Base-by-base conservation (phyloP, 2,888 invertebrate genomes). In the Andrena dorsata region DNA sequence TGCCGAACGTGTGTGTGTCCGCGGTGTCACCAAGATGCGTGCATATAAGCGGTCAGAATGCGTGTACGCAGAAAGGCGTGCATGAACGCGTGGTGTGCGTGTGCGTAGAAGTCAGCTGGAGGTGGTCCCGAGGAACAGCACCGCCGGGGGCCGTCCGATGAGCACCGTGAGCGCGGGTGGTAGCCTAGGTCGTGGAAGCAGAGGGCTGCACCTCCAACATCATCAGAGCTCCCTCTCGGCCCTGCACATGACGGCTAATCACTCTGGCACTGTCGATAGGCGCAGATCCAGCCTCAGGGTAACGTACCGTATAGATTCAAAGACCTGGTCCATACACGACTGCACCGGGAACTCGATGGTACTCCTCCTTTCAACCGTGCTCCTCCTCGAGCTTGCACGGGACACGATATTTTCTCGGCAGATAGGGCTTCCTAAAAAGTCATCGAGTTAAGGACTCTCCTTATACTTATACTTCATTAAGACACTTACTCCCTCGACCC, bases 271-370 rank as follows among this genome's bases (percentile, higher is more conserved):
- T 23, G 91, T 93, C 82, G 94, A 94, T 86, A 91, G 93, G 73
- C 93, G 94, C 86, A 92, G 94, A 88, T 94, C 94, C 88, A 94
- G 94, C 90, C 93, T 94, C 89, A 94, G 94, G 94, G 94, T 94
- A 94, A 94, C 91, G 93, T 92, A 91, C 83, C 81, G 88, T 82
- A 78, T 85, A 86, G 87, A 86, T 88, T 83, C 81, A 86, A 85
- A 69, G 64, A 56, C 78, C 79, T 84, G 83, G 77, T 65, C 72
- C 76, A 64, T 83, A 63, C 64, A 76, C 70, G 69, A 77, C 58
- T 70, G 76, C 80, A 64, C 81, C 81, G 83, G 81, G 66, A 83
- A 85, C 77, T 81, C 81, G 70, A 77, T 83, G 74, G 68, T 76
- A 68, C 74, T 70, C 69, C 65, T 53, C 30, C 30, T 72, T 64